Percentiles rank a stretch among this genome's conserved stretches.
These are phyloP conservation scores for Eurytoma adleriae DNA, from an alignment of 2,888 invertebrate genomes.

Conservation along the genomic window DNA sequence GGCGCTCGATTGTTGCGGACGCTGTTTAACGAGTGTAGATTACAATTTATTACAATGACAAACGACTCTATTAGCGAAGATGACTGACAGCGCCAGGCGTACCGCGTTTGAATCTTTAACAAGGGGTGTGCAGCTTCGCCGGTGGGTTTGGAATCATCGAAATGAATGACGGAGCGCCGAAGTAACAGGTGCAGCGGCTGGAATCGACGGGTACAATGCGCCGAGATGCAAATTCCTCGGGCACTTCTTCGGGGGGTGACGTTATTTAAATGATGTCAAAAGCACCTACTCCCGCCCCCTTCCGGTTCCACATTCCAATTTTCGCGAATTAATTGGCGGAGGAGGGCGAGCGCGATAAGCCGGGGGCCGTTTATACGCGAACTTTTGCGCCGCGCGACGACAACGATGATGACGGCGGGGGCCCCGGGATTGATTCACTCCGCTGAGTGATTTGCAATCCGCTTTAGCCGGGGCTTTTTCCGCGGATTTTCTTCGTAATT, in stretches of 20 bases:
- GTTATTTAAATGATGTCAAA: slow-evolving; percentile 41
- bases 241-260: background rate
- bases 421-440: slow-evolving; percentile 59
- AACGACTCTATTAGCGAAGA: too few species aligned
- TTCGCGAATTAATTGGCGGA: slow-evolving; percentile 46
- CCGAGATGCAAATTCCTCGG: slow-evolving; percentile 2
- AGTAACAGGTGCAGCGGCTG: too few species aligned
- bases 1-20: too few species aligned
- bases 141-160: too few species aligned
- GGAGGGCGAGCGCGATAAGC: slow-evolving; percentile 9
- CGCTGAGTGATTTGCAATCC: slow-evolving; percentile 63
- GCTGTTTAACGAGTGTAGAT: too few species aligned
- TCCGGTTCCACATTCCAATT: slow-evolving; percentile 27
- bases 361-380: slow-evolving; percentile 15
- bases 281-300: background rate
- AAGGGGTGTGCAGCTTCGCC: too few species aligned
- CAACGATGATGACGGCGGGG: background rate
- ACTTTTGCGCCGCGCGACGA: slow-evolving; percentile 6
- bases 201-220: background rate
- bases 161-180: too few species aligned
- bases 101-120: too few species aligned
- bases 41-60: too few species aligned
- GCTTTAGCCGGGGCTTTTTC: slow-evolving; percentile 61
- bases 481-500: slow-evolving; percentile 63
- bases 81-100: too few species aligned